Conservation (phyloP, 2,113 vertebrate genomes). For the Egretta garzetta region DNA sequence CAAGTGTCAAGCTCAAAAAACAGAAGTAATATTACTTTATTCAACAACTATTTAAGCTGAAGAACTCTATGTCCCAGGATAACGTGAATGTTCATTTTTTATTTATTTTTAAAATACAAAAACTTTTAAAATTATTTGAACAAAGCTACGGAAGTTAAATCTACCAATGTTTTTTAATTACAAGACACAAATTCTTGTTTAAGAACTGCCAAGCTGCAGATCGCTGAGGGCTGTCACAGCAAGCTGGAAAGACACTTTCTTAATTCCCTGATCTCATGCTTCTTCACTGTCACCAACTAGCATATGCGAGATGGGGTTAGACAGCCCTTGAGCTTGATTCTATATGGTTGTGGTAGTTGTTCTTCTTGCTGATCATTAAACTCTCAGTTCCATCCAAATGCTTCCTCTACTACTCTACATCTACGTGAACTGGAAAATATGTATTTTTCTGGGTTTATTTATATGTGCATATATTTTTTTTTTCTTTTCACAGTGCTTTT, state of each 20-base stretch:
- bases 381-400: not conserved
- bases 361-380: not conserved
- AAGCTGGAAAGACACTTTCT: not conserved
- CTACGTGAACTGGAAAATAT: not conserved
- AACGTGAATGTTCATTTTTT: not conserved
- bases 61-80: not conserved
- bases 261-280: not conserved
- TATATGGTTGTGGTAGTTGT: not conserved
- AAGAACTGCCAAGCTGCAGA: not conserved
- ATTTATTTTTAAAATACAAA: not conserved
- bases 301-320: not conserved
- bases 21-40: not conserved
- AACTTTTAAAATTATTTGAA: not conserved
- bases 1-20: not conserved
- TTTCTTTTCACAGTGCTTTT: not conserved
- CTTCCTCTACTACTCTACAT: not conserved
- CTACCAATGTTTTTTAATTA: not conserved
- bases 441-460: not conserved
- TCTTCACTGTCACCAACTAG: not conserved
- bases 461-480: not conserved
- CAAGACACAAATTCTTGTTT: not conserved
- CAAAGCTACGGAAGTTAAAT: not conserved
- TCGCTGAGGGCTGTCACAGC: not conserved
- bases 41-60: not conserved
- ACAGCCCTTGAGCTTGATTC: not conserved